phyloP scores from a whole-genome alignment of 2,888 invertebrate genomes.

The Drosophila hamatofila region DNA sequence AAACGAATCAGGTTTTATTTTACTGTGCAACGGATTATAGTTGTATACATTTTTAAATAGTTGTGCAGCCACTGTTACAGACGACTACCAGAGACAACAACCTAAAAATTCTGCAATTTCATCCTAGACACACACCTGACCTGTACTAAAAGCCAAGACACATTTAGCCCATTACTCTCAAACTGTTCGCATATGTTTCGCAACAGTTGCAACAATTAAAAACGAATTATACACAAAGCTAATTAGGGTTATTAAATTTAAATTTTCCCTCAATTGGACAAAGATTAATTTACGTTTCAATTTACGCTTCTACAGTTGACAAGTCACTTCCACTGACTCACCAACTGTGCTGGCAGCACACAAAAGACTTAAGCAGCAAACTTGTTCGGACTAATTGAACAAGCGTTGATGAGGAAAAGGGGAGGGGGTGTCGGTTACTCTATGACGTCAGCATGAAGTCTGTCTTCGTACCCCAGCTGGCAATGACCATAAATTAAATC shows the following conservation, averaged over 20 bases:
- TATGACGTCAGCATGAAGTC: slow-evolving; percentile 55
- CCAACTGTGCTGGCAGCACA: slow-evolving; percentile 33
- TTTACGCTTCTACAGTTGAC: slow-evolving; percentile 17
- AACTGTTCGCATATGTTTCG: neutral
- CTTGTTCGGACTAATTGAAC: slow-evolving; percentile 44
- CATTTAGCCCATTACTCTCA: neutral
- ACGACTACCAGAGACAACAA: slow-evolving; percentile 27
- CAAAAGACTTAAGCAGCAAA: slow-evolving; percentile 80
- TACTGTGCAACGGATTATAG: neutral
- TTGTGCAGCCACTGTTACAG: slow-evolving; percentile 15
- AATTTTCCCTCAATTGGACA: neutral
- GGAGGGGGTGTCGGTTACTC: neutral
- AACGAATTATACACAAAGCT: slow-evolving; percentile 1
- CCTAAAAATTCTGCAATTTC: neutral
- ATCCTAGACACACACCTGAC: slow-evolving; percentile 17
- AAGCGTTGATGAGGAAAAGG: no score
- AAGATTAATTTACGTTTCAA: neutral
- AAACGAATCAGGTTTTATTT: neutral
- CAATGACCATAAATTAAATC: slow-evolving; percentile 22
- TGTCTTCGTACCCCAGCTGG: slow-evolving; percentile 9
- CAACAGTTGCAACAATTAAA: slow-evolving; percentile 5
- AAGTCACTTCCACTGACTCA: slow-evolving; percentile 9
- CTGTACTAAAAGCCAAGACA: slow-evolving; percentile 15
- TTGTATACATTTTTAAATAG: neutral
- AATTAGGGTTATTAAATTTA: neutral